phyloP scores from a whole-genome alignment of 2,888 invertebrate genomes.

The Agonopterix heracliana region DNA sequence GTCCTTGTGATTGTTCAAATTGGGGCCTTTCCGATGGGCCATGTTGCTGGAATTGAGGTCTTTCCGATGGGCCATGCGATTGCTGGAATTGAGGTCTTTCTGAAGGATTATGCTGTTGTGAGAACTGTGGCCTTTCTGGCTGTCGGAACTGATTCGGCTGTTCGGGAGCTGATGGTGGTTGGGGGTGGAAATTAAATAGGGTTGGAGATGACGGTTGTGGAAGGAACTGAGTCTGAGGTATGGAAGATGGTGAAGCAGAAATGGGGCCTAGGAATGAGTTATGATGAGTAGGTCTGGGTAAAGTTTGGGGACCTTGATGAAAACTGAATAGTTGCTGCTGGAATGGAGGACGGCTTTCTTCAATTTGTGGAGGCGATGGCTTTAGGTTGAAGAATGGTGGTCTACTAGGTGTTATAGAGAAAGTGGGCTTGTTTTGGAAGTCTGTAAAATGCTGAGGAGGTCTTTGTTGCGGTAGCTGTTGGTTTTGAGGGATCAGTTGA shows the following conservation, averaged over 20 bases:
- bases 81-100: slow-evolving; percentile 29
- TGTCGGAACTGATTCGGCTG: slow-evolving; percentile 38
- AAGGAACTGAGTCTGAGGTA: slow-evolving; percentile 51
- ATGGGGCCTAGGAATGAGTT: slow-evolving; percentile 41
- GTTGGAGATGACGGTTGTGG: slow-evolving; percentile 62
- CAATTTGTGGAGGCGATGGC: slow-evolving; percentile 62
- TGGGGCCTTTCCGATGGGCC: slow-evolving; percentile 35
- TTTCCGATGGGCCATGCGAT: slow-evolving; percentile 33
- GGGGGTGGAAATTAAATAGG: slow-evolving; percentile 57
- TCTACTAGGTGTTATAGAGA: slow-evolving; percentile 46
- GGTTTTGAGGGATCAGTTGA: slow-evolving; percentile 48
- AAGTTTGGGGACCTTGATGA: slow-evolving; percentile 54
- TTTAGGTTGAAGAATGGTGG: slow-evolving; percentile 64
- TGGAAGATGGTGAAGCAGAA: slow-evolving; percentile 39
- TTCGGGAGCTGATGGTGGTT: slow-evolving; percentile 48
- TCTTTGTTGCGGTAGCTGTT: slow-evolving; percentile 70
- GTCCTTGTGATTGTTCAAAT: slow-evolving; percentile 31
- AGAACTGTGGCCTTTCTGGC: slow-evolving; percentile 26
- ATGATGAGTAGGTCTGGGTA: slow-evolving; percentile 47
- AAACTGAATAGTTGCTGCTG: slow-evolving; percentile 64
- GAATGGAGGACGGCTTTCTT: slow-evolving; percentile 57
- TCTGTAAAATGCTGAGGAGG: slow-evolving; percentile 58
- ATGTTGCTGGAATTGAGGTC: slow-evolving; percentile 30
- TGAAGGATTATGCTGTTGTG: slow-evolving; percentile 25
- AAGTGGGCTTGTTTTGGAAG: slow-evolving; percentile 52